Percentiles rank a stretch among this genome's conserved stretches.
Evolutionary conservation across 2,113 vertebrate genomes (phyloP).

Genomic region (Chinchilla lanigera): DNA sequence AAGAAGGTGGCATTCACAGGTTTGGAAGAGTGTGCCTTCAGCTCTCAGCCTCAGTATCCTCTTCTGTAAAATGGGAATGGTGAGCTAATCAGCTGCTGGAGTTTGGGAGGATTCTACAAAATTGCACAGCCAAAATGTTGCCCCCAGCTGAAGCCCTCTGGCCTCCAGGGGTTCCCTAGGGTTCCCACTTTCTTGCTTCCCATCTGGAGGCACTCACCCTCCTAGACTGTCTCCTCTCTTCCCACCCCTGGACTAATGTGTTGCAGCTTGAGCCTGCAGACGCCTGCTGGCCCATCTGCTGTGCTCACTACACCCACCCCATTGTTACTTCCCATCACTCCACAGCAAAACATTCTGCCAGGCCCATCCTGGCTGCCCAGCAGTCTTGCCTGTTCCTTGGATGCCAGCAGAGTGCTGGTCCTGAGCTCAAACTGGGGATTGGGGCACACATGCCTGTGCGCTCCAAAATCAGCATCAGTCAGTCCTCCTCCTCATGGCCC

Average conservation of each 20-base stretch:
- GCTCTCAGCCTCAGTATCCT: neutral
- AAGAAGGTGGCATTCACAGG: neutral
- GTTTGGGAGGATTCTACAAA: neutral
- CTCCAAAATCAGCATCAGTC: slow-evolving; percentile 43
- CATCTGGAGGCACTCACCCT: neutral
- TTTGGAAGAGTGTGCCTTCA: neutral
- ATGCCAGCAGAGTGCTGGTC: neutral
- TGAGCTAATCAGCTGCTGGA: neutral
- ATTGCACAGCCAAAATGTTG: rapidly evolving
- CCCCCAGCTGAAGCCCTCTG: neutral
- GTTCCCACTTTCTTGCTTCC: neutral
- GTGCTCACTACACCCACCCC: slow-evolving; percentile 45
- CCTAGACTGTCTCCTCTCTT: neutral
- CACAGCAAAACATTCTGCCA: slow-evolving; percentile 58
- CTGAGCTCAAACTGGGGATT: neutral
- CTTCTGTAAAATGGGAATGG: neutral
- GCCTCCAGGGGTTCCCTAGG: neutral
- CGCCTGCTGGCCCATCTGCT: slow-evolving; percentile 67
- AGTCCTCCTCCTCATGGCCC: neutral
- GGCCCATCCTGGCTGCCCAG: neutral
- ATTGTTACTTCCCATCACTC: slow-evolving; percentile 76
- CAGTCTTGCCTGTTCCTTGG: neutral
- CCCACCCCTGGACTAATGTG: neutral
- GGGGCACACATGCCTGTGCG: slow-evolving; percentile 43
- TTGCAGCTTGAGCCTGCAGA: slow-evolving; percentile 65